Evolutionary conservation across 2,797 vertebrate genomes (phyloP).

Genomic region (Delichon dasypus): DNA sequence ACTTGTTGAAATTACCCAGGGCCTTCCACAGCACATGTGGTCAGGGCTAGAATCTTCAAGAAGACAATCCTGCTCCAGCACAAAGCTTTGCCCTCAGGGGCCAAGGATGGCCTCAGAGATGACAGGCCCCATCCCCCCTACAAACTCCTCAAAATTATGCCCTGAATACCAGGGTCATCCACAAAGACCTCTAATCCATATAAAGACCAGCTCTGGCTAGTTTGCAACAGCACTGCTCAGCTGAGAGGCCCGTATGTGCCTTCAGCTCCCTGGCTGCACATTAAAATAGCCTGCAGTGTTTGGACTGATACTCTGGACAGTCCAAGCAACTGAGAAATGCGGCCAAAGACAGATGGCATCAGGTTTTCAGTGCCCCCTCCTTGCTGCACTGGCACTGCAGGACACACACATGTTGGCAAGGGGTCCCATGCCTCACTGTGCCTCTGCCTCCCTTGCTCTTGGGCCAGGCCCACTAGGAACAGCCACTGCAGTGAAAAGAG

Average conservation of each 20-base stretch:
- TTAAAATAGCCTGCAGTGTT: not conserved
- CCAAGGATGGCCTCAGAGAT: not conserved
- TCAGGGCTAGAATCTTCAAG: not conserved
- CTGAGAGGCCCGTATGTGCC: not conserved
- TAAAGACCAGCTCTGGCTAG: not conserved
- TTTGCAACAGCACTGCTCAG: not conserved
- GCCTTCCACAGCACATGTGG: not conserved
- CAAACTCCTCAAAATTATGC: not conserved
- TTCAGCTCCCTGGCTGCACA: not conserved
- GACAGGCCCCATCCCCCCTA: not conserved
- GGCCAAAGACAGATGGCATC: not conserved
- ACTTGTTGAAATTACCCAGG: not conserved
- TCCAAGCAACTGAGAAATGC: not conserved
- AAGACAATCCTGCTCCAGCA: not conserved
- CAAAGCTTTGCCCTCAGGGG: not conserved
- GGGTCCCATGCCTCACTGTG: not conserved
- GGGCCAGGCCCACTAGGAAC: not conserved
- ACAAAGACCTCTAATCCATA: slow-evolving; percentile 25
- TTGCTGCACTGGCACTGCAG: not conserved
- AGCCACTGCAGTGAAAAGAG: not conserved
- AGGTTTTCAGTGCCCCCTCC: not conserved
- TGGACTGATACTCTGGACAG: not conserved
- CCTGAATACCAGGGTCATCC: not conserved
- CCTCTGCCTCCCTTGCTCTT: not conserved
- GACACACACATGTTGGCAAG: not conserved